Evolutionary conservation across 2,888 invertebrate genomes (phyloP).

Genomic region (Epinotia demarniana): DNA sequence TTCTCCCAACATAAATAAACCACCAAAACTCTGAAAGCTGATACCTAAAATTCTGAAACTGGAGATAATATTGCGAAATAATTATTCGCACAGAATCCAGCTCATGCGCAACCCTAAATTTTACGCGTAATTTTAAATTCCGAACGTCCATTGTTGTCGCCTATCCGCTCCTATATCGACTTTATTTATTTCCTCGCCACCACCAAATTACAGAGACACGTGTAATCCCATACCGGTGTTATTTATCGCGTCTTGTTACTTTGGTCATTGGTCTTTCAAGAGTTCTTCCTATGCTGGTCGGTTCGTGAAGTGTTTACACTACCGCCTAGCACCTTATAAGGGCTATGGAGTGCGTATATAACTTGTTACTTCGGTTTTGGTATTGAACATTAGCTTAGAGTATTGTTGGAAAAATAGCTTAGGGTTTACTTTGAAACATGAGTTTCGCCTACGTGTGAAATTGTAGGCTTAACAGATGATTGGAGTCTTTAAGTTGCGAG

Average conservation of each 20-base stretch:
- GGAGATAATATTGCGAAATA: background rate
- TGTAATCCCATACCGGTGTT: constrained; percentile 39
- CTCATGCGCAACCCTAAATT: constrained; percentile 64
- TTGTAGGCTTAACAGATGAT: constrained; percentile 17
- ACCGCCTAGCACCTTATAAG: constrained; percentile 67
- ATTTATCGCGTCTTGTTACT: constrained; percentile 42
- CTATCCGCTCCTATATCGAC: constrained; percentile 71
- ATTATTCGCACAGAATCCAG: constrained; percentile 17
- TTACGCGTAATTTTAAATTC: constrained; percentile 78
- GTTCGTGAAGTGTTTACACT: constrained; percentile 52
- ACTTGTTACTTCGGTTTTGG: constrained; percentile 44
- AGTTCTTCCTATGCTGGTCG: constrained; percentile 53
- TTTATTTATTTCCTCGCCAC: constrained; percentile 66
- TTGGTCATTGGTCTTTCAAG: constrained; percentile 38
- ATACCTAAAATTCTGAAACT: background rate
- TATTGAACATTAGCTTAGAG: constrained; percentile 44
- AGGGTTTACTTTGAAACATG: constrained; percentile 24
- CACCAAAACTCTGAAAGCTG: background rate
- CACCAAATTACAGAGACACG: constrained; percentile 53
- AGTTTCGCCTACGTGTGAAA: constrained; percentile 25
- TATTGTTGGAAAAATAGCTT: constrained; percentile 45
- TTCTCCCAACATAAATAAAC: background rate
- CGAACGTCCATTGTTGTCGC: constrained; percentile 74
- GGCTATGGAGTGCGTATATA: constrained; percentile 57
- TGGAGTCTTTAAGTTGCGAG: background rate